Evolutionary conservation across 2,888 invertebrate species (phyloP).

Genomic region (Ormyrus nitidulus): DNA sequence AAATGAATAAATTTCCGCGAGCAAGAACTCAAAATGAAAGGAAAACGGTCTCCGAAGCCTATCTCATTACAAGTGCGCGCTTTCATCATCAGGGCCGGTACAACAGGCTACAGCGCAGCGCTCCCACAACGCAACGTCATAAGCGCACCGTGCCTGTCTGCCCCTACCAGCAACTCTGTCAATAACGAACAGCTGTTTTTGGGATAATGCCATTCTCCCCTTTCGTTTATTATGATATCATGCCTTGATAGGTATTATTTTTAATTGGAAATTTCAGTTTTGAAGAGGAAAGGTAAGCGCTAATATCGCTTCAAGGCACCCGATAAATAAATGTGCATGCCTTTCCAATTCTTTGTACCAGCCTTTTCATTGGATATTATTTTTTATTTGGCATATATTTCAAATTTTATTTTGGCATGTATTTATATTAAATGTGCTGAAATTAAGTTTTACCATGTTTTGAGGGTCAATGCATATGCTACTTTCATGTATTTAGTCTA

Average conservation of each 20-base stretch:
- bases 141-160: constrained; percentile 4
- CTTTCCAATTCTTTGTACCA: no score
- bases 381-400: no score
- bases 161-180: constrained; percentile 33
- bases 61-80: not conserved
- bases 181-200: constrained; percentile 55
- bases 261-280: no score
- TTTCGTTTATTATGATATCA: no score
- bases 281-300: no score
- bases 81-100: constrained; percentile 20
- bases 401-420: no score
- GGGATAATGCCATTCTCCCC: not conserved
- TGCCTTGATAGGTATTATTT: no score
- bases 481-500: not conserved
- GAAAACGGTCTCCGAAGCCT: constrained; percentile 3
- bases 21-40: constrained; percentile 4
- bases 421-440: not conserved
- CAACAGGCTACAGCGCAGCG: constrained; percentile 4
- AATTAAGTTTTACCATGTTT: not conserved
- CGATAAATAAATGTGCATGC: no score
- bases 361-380: no score
- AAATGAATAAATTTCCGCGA: no score
- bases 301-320: no score
- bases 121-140: not conserved
- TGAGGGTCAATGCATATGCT: not conserved